Evolutionary conservation across 2,797 vertebrate genomes (phyloP), one percentile per base, ranked within the genome.

Genomic region (Falco peregrinus): DNA sequence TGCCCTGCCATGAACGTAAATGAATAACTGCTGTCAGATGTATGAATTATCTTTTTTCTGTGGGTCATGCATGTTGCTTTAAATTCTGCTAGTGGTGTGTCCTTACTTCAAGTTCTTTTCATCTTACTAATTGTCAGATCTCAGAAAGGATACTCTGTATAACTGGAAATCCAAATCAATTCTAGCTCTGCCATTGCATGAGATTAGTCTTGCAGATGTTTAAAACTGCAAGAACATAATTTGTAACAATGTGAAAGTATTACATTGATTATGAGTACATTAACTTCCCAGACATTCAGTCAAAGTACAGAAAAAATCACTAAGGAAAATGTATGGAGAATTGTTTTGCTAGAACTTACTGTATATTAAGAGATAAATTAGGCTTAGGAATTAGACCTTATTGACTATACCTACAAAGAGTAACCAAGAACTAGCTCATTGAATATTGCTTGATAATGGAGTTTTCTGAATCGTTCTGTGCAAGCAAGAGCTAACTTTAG

Each of bases 1-100:
- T 83, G 84, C 76, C 84, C 93, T 97, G 94, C 94, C 35, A 10
- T 77, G 94, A 96, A 95, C 85, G 43, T 85, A 84, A 96, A 96
- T 95, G 54, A 90, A 70, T 59, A 68, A 35, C 11, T 73, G 29
- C 51, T 82, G 28, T 67, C 33, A n/a, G 65, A 35, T 50, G 7
- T 29, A n/a, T 70, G n/a, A 59, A 22, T 37, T 83, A 21, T 24
- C 19, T 45, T 88, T 73, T 84, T 67, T 43, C 35, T 56, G 12
- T 84, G 28, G 28, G n/a, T 79, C 15, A 4, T 51, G 8, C 47
- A 37, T 26, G 5, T 47, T 64, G 14, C 51, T 74, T 74, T 33
- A 69, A 59, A 74, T 64, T 69, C 19, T 59, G 5, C 31, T 22
- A 37, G 22, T 31, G 28, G 11, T 48, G 39, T 43, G 12, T 78